These are phyloP conservation scores for Gasteruption jaculator DNA, from an alignment of 2,888 invertebrate genomes.

Conservation along the genomic window DNA sequence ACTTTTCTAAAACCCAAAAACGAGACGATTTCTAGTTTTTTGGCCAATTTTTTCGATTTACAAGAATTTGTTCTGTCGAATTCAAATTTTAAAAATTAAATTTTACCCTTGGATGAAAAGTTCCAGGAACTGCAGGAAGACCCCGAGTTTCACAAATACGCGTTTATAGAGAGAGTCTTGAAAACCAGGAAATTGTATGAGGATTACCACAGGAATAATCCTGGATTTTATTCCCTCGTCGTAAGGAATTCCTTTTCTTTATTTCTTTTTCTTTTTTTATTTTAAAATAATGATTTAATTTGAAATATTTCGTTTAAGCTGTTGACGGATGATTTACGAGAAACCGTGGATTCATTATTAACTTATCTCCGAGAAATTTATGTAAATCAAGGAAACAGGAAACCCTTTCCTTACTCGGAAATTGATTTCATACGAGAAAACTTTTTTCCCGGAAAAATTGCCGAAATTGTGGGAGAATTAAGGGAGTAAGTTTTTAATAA, in stretches of 20 bases:
- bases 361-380: slow-evolving; percentile 28
- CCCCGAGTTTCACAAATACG: slow-evolving; percentile 28
- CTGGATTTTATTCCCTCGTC: slow-evolving; percentile 45
- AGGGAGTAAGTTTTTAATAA: slow-evolving; percentile 22
- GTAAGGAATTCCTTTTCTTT: slow-evolving; percentile 23
- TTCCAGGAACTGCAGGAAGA: too few relatives aligned
- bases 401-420: slow-evolving; percentile 26
- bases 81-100: too few relatives aligned
- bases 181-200: slow-evolving; percentile 37
- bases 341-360: slow-evolving; percentile 25
- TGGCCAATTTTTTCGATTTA: too few relatives aligned
- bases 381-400: slow-evolving; percentile 19
- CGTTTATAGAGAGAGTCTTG: slow-evolving; percentile 33
- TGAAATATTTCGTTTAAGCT: slow-evolving; percentile 25
- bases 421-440: slow-evolving; percentile 23
- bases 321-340: slow-evolving; percentile 32
- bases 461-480: slow-evolving; percentile 26
- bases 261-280: slow-evolving; percentile 4
- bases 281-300: slow-evolving; percentile 1
- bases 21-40: too few relatives aligned
- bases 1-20: too few relatives aligned
- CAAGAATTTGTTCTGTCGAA: too few relatives aligned
- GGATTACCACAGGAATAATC: slow-evolving; percentile 38
- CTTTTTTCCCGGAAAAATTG: slow-evolving; percentile 25
- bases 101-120: too few relatives aligned